Evolutionary conservation across 2,888 invertebrate genomes (phyloP).

Genomic region (Lasius platythorax): DNA sequence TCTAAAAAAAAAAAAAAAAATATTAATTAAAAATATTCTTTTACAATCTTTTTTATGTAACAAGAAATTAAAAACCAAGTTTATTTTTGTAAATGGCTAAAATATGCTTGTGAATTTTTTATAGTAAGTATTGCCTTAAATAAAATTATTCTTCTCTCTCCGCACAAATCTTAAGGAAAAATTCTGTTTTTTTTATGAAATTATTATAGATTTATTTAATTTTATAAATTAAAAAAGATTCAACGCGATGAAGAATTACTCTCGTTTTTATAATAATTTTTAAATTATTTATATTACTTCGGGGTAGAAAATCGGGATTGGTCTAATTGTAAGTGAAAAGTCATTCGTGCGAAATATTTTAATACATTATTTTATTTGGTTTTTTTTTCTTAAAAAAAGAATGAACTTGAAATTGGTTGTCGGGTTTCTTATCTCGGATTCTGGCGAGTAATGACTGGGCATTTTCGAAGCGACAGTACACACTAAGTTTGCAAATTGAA

Average conservation of each 20-base stretch:
- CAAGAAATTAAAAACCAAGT: background rate
- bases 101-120: background rate
- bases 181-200: background rate
- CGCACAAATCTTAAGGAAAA: background rate
- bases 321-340: slow-evolving; percentile 25
- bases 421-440: slow-evolving; percentile 78
- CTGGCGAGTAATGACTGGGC: slow-evolving; percentile 85
- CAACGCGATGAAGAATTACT: background rate
- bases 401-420: slow-evolving; percentile 85
- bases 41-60: background rate
- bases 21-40: background rate
- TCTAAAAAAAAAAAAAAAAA: background rate
- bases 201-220: background rate
- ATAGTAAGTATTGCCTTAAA: background rate
- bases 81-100: background rate
- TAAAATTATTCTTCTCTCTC: background rate
- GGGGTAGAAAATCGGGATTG: background rate
- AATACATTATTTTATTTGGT: slow-evolving; percentile 84
- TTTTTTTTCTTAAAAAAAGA: slow-evolving; percentile 85
- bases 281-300: background rate
- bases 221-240: background rate
- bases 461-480: slow-evolving; percentile 85
- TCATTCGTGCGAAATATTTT: slow-evolving; percentile 72
- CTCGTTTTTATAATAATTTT: background rate
- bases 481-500: slow-evolving; percentile 85